These are phyloP conservation scores for Gastracanthus pulcherrimus DNA, from an alignment of 2,888 invertebrate species.

Conservation along the genomic window DNA sequence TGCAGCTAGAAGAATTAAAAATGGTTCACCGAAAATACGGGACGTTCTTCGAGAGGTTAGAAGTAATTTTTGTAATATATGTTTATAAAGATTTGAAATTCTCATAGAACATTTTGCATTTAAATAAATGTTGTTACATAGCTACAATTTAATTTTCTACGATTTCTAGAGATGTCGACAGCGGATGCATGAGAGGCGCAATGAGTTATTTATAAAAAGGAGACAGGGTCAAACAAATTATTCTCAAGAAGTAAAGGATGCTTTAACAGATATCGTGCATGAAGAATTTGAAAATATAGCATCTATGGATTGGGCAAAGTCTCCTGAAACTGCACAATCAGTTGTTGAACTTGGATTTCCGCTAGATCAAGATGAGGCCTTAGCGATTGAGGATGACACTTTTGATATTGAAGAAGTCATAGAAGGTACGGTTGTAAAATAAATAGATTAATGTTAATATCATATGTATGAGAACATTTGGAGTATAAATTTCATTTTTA, in stretches of 20 bases:
- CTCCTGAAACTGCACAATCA: slow-evolving; percentile 4
- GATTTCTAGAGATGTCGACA: slow-evolving; percentile 69
- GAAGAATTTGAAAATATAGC: slow-evolving; percentile 68
- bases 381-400: slow-evolving; percentile 37
- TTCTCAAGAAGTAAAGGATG: slow-evolving; percentile 61
- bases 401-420: slow-evolving; percentile 50
- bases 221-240: slow-evolving; percentile 63
- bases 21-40: slow-evolving; percentile 56
- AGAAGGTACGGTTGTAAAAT: slow-evolving; percentile 46
- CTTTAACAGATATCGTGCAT: slow-evolving; percentile 69
- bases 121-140: background rate
- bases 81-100: background rate
- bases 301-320: slow-evolving; percentile 48
- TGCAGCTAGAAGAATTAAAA: slow-evolving; percentile 52
- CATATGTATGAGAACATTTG: no score
- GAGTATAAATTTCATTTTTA: no score
- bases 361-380: slow-evolving; percentile 35
- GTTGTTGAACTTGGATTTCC: slow-evolving; percentile 8
- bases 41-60: slow-evolving; percentile 57
- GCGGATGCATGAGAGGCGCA: slow-evolving; percentile 70
- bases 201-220: slow-evolving; percentile 67
- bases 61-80: background rate
- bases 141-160: slow-evolving; percentile 1
- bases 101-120: background rate
- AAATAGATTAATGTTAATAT: background rate